These are phyloP conservation scores for Origma solitaria DNA, from an alignment of 2,113 vertebrate species.

Conservation along the genomic window DNA sequence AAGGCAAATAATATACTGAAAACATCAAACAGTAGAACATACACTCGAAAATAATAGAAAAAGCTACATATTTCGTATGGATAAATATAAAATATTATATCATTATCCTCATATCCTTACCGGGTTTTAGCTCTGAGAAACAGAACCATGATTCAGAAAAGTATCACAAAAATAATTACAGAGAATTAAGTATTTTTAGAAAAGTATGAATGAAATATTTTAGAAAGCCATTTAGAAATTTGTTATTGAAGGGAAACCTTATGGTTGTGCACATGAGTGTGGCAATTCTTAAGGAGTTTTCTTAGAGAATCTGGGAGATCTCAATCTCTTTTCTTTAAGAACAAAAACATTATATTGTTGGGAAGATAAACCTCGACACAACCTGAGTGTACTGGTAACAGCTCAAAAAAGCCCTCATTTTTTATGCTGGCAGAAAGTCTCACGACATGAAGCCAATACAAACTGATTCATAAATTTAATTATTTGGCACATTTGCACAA, in stretches of 20 bases:
- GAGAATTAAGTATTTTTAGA: not conserved
- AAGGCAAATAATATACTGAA: not conserved
- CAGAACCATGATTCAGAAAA: not conserved
- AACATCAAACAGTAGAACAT: not conserved
- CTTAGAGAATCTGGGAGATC: not conserved
- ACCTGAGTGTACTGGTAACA: not conserved
- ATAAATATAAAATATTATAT: not conserved
- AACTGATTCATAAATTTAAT: not conserved
- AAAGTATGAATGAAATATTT: not conserved
- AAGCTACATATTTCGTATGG: not conserved
- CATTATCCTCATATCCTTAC: not conserved
- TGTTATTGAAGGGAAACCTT: not conserved
- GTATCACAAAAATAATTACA: not conserved
- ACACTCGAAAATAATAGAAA: not conserved
- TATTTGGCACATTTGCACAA: not conserved
- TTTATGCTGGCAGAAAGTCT: not conserved
- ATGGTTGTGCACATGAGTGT: not conserved
- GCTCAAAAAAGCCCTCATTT: not conserved
- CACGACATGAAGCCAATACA: accelerated
- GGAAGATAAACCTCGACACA: not conserved
- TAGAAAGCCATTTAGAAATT: not conserved
- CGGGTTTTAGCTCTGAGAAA: not conserved
- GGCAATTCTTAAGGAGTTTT: not conserved
- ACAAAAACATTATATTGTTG: not conserved
- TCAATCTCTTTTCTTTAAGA: not conserved